Conservation (phyloP, 2,113 vertebrate species). For the Hippocampus abdominalis region DNA sequence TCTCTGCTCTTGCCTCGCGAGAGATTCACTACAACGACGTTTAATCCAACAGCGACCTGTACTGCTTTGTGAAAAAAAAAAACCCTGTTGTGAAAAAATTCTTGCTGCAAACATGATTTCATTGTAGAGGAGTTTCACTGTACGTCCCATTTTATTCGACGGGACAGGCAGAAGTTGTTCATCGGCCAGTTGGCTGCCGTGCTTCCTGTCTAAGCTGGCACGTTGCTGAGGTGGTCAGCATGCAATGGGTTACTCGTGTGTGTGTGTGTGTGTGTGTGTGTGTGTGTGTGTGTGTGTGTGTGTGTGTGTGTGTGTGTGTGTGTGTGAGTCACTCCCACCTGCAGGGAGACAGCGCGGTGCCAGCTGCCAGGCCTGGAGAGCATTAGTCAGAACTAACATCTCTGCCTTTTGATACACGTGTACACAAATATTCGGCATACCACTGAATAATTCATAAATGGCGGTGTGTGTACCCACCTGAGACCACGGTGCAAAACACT, state of each 20-base stretch:
- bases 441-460: slow-evolving; percentile 53
- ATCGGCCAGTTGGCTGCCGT: slow-evolving; percentile 56
- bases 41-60: no score
- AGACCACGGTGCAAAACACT: neutral
- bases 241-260: slow-evolving; percentile 38
- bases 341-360: slow-evolving; percentile 61
- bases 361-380: slow-evolving; percentile 67
- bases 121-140: no score
- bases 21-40: no score
- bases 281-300: slow-evolving; percentile 36
- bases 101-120: no score
- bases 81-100: no score
- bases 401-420: slow-evolving; percentile 49
- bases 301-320: slow-evolving; percentile 15
- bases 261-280: slow-evolving; percentile 37
- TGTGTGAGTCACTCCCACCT: slow-evolving; percentile 69
- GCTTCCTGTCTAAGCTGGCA: slow-evolving; percentile 51
- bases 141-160: slow-evolving; percentile 52
- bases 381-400: slow-evolving; percentile 63
- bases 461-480: neutral
- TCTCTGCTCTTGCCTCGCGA: no score
- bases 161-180: slow-evolving; percentile 48
- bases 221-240: slow-evolving; percentile 48
- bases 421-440: slow-evolving; percentile 33
- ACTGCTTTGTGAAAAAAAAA: no score